Evolutionary conservation across 2,797 vertebrate genomes (phyloP).

Genomic region (Oryzias dopingdopingensis): DNA sequence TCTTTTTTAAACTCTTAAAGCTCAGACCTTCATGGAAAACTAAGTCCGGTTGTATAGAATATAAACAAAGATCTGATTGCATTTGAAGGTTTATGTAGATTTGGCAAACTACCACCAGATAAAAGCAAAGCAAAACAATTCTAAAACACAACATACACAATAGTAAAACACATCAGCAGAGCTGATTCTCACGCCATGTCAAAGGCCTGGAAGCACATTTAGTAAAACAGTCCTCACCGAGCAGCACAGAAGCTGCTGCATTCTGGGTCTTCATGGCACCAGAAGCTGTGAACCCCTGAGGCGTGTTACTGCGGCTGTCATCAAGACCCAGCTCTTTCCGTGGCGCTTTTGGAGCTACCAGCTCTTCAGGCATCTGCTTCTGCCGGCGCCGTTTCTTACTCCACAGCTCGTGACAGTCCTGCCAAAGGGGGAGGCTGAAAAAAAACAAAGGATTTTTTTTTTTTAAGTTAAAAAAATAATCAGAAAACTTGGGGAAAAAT

Average conservation of each 20-base stretch:
- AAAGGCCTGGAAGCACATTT: too few species aligned
- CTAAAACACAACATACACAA: too few species aligned
- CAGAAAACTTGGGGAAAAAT: not conserved
- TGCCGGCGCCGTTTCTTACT: constrained; percentile 97
- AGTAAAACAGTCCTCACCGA: constrained; percentile 77
- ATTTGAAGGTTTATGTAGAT: too few species aligned
- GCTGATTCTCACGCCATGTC: too few species aligned
- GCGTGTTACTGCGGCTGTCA: constrained; percentile 95
- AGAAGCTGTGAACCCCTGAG: constrained; percentile 86
- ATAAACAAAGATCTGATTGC: too few species aligned
- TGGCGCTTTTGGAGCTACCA: constrained; percentile 86
- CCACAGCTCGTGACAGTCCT: constrained; percentile 98
- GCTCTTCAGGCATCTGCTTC: constrained; percentile 94
- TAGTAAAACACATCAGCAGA: too few species aligned
- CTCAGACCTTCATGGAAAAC: too few species aligned
- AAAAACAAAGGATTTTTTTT: not conserved
- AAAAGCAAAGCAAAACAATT: too few species aligned
- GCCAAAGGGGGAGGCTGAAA: constrained; percentile 93
- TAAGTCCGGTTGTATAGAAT: too few species aligned
- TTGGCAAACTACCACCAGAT: too few species aligned
- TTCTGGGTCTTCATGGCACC: constrained; percentile 85
- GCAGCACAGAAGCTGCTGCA: constrained; percentile 76
- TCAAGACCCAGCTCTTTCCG: constrained; percentile 93
- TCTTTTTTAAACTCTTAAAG: too few species aligned
- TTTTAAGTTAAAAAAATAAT: not conserved